Evolutionary conservation across 2,888 invertebrate species (phyloP), one percentile per base, ranked within the genome.

Genomic region (Pantelozetes paolii): DNA sequence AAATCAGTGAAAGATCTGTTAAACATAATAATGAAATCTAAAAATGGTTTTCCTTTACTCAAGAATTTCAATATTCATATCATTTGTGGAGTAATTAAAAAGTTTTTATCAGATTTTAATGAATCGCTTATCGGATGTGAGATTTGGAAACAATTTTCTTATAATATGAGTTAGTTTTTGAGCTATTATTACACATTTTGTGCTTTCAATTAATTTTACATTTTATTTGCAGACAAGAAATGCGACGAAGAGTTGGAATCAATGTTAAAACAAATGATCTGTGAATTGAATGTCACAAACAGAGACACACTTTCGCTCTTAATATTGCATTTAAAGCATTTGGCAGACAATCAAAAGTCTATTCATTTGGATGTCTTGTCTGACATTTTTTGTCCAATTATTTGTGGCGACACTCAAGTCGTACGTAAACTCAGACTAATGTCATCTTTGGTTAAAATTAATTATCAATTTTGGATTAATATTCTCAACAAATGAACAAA

Each of bases 111-210:
- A 5, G 73, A 73, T 13, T 42, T 73, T 32, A 59, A 45, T 20
- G 73, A 73, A 20, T 23, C 73, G 77, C 80, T 74, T 48, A 77
- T 67, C 73, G 76, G 36, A 72, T 75, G 71, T 75, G 75, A 45
- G 74, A 77, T 73, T 23, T 78, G 74, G 78, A 78, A 75, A 74
- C 77, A 69, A 76, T 73, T 45, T 23, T 73, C 73, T 1, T 18
- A n/a, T 11, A 26, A 54, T 23, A 70, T 73, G 48, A 48, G 73
- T 73, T 30, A 69, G 73, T 73, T 23, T 45, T 45, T 3, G 36
- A n/a, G 1, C 11, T 28, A 9, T 54, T 54, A 3, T 23, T 54
- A 13, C 9, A n/a, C 1, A 57, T 50, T 26, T 28, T 50, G 11
- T 40, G 26, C 32, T 15, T 18, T 20, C 70, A 23, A 70, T 32